Base-by-base conservation (phyloP, 2,888 invertebrate genomes). In the Poecilobothrus nobilitatus region DNA sequence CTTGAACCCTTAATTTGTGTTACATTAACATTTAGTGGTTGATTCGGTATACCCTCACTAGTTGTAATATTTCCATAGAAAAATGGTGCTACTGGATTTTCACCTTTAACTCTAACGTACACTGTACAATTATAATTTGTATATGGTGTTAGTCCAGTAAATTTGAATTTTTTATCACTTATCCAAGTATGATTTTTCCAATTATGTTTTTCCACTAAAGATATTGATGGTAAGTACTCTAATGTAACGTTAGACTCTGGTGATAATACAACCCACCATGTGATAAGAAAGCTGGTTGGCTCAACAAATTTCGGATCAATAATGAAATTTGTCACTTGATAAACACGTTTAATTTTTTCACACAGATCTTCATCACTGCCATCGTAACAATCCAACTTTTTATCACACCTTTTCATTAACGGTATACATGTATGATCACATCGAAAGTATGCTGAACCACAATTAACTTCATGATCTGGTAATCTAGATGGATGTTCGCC, bases 41-140 rank as follows among this genome's bases (percentile, higher is more conserved):
- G 85, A 7, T 86, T 86, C 0, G 93, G 92, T 4, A 85, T 85
- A 78, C 88, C 89, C 82, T 91, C 89, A 0, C 84, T 84, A 0
- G 92, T 92, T n/a, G 82, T 86, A 0, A 86, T 84, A 66, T 84
- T 83, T 6, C 86, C 82, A 75, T 84, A 89, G 74, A 86, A 86
- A 63, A 86, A 86, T 0, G 92, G 90, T 0, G 89, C 85, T 0
- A 85, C 85, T 53, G 73, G 73, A 1, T 76, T 78, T 22, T 78
- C 82, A 62, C 84, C 85, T 72, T 86, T 85, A 71, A 84, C 83
- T 68, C 86, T 83, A 0, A 91, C 89, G 78, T 88, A 92, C 67
- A 93, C 89, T 0, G 92, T 92, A 70, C 92, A 84, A 73, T 91
- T 91, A 77, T 94, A 94, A n/a, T 84, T 83, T 0, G 91, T 91